These are phyloP conservation scores for Meloidogyne floridensis DNA, from an alignment of 1,140 invertebrate genomes.

Conservation along the genomic window DNA sequence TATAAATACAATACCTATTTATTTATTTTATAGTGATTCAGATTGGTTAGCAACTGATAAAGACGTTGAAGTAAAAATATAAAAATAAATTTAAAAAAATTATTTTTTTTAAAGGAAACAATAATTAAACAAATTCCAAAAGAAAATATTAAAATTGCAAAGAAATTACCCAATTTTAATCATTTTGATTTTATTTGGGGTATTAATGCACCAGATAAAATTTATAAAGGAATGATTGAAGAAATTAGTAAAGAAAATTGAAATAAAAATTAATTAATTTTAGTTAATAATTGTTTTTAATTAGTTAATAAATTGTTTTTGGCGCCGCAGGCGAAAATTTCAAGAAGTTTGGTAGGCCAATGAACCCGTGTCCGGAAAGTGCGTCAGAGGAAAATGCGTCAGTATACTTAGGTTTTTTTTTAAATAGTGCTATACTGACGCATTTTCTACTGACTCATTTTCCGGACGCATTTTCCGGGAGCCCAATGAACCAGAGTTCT, in stretches of 20 bases:
- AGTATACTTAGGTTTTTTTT: too few relatives aligned
- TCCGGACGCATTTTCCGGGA: too few relatives aligned
- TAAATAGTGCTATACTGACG: too few relatives aligned
- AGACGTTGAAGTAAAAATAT: slow-evolving; percentile 43
- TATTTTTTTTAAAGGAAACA: slow-evolving; percentile 35
- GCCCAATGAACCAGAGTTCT: too few relatives aligned
- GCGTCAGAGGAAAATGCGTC: too few relatives aligned
- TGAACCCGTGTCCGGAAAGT: too few relatives aligned
- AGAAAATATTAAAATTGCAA: slow-evolving; percentile 42
- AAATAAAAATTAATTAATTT: too few relatives aligned
- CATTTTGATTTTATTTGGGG: slow-evolving; percentile 60
- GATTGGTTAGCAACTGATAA: slow-evolving; percentile 57
- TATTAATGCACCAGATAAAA: slow-evolving; percentile 46
- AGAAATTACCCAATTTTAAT: slow-evolving; percentile 52
- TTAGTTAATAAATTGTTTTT: too few relatives aligned
- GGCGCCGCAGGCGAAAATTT: too few relatives aligned
- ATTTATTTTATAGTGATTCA: slow-evolving; percentile 55
- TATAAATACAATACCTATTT: slow-evolving; percentile 43
- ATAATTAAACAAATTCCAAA: slow-evolving; percentile 34
- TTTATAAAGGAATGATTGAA: slow-evolving; percentile 55
- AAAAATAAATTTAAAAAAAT: slow-evolving; percentile 14
- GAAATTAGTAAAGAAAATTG: slow-evolving; percentile 12
- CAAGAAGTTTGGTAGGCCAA: too few relatives aligned
- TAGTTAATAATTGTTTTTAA: too few relatives aligned
- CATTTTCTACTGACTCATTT: too few relatives aligned